These are phyloP conservation scores for Ranitomeya variabilis DNA, from an alignment of 2,113 vertebrate species.

Conservation along the genomic window DNA sequence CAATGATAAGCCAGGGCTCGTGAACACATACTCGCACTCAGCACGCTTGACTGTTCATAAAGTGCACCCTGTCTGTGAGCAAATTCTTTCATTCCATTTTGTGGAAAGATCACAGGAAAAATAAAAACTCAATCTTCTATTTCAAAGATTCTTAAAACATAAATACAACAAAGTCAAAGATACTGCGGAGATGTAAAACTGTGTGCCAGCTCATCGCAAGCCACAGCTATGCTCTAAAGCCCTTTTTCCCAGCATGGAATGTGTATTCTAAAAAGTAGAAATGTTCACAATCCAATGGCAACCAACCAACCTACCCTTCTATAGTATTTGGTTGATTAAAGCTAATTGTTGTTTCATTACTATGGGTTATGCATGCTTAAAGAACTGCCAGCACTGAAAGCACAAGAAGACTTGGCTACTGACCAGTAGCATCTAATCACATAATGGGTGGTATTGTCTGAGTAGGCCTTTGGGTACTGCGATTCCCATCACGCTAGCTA, in stretches of 20 bases:
- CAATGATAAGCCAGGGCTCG: neutral
- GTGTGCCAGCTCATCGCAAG: neutral
- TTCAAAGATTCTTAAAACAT: conserved; percentile 37
- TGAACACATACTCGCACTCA: conserved; percentile 13
- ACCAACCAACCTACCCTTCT: neutral
- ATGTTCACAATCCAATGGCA: neutral
- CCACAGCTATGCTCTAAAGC: neutral
- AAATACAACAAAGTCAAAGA: conserved; percentile 19
- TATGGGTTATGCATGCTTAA: neutral
- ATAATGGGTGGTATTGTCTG: conserved; percentile 27
- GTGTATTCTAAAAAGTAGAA: neutral
- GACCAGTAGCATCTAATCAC: conserved; percentile 23
- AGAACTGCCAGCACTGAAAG: neutral
- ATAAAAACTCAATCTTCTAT: conserved; percentile 25
- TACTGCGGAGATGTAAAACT: neutral
- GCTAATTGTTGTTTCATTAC: neutral
- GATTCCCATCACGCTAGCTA: conserved; percentile 23
- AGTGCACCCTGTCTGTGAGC: conserved; percentile 21
- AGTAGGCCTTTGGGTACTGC: conserved; percentile 1
- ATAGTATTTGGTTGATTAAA: neutral
- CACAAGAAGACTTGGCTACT: conserved; percentile 1
- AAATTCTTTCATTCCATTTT: conserved; percentile 40
- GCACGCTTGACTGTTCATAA: conserved; percentile 8
- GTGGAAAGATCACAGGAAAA: neutral
- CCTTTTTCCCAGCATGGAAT: neutral